These are phyloP conservation scores for Macrobrachium rosenbergii DNA, from an alignment of 1,140 invertebrate species.

Conservation along the genomic window DNA sequence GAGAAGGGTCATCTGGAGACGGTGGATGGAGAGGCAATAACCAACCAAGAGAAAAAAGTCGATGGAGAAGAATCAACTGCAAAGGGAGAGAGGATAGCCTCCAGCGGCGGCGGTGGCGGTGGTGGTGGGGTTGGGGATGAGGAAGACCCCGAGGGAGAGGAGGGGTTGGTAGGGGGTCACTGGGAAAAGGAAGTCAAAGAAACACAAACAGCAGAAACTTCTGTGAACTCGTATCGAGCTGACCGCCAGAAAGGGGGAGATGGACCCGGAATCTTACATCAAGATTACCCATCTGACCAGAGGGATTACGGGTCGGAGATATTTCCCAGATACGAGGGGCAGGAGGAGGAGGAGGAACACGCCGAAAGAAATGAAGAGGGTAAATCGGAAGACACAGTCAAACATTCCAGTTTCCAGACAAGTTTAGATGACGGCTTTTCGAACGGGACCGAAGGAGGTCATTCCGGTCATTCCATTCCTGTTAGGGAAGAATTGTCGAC, in stretches of 20 bases:
- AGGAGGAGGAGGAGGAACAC: background rate
- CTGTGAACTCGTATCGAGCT: too few relatives aligned
- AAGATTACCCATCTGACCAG: background rate
- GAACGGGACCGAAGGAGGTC: too few relatives aligned
- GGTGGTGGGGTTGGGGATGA: background rate
- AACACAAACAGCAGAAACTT: too few relatives aligned
- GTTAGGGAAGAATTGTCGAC: background rate
- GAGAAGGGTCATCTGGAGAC: background rate
- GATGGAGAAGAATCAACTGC: background rate
- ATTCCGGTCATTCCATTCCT: too few relatives aligned
- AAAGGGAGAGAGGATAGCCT: slow-evolving; percentile 4
- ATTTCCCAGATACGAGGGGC: background rate
- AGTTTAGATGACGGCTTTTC: background rate
- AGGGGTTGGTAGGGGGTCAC: too few relatives aligned
- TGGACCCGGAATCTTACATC: background rate
- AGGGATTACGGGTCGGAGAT: background rate
- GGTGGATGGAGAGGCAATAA: background rate
- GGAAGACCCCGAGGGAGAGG: background rate
- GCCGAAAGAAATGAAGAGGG: background rate
- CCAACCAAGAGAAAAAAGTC: slow-evolving; percentile 5
- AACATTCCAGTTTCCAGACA: slow-evolving; percentile 22
- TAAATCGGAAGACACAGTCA: background rate
- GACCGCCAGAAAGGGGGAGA: slow-evolving; percentile 1
- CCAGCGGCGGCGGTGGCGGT: background rate
- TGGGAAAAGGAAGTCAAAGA: too few relatives aligned